Evolutionary conservation across 2,888 invertebrate species (phyloP), one percentile per base, ranked within the genome.

Genomic region (Volucella bombylans): DNA sequence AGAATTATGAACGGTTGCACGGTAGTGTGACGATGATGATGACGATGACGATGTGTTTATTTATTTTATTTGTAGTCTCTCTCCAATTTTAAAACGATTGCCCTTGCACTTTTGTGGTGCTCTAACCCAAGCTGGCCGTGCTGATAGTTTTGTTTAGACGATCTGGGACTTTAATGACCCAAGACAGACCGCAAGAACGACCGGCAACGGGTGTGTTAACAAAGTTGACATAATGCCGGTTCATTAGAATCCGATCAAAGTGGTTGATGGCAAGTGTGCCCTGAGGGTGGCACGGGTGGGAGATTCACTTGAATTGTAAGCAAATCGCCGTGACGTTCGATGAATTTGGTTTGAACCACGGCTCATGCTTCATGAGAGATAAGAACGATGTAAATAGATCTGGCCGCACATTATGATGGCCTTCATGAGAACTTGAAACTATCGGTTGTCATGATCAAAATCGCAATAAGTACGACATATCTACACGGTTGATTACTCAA

Each of bases 51-150:
- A 52, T 38, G 43, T 68, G 78, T 79, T 83, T 74, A 79, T 83
- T 79, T 74, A 74, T 74, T 79, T 74, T 74, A 52, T 6, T 31
- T 6, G 31, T 31, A 31, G 31, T 31, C 31, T 4, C 52, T 79
- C 79, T 83, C 82, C 69, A 59, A 65, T 83, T 83, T 74, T 79
- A 79, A 74, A 74, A 65, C 73, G 54, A 65, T 65, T 79, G 79
- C 82, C 82, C 79, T 83, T 83, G 69, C 79, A 79, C 41, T 74
- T 74, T 82, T 79, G 12, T 79, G 79, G 59, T 83, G 82, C 38
- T 73, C 52, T 69, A 31, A 31, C 31, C 31, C 31, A 0, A 54
- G 69, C 79, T 61, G 12, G 47, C 39, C 15, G 43, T 52, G 45
- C 12, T 80, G 69, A 80, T 65, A 62, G 71, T 71, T 55, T 67